Conservation (phyloP, 2,797 vertebrate genomes). For the Mormyrops attenuatus region DNA sequence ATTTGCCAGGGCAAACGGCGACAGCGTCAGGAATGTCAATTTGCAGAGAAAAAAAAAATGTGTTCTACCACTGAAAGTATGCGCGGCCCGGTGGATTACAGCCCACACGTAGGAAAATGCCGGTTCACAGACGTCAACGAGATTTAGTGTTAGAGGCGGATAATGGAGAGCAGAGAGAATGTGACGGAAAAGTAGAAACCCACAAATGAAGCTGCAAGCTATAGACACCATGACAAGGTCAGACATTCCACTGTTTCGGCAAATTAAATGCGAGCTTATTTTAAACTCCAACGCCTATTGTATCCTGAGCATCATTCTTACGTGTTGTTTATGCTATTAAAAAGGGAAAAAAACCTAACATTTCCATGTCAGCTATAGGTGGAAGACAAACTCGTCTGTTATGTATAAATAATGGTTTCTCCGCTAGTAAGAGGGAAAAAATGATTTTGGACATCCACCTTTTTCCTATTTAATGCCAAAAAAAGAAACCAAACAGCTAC, state of each 20-base stretch:
- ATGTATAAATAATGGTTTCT: slow-evolving; percentile 31
- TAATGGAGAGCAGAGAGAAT: neutral
- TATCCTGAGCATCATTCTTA: neutral
- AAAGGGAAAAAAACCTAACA: neutral
- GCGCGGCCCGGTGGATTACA: neutral
- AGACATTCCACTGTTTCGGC: neutral
- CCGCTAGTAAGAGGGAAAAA: slow-evolving; percentile 18
- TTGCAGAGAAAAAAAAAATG: neutral
- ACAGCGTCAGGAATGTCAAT: neutral
- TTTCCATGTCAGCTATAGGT: slow-evolving; percentile 13
- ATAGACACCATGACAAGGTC: neutral
- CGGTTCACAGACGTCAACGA: slow-evolving; percentile 13
- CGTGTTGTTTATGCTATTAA: neutral
- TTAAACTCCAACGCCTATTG: neutral
- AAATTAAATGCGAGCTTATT: neutral
- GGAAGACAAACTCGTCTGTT: slow-evolving; percentile 12
- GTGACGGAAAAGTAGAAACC: neutral
- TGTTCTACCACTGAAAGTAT: neutral
- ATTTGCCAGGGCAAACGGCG: neutral
- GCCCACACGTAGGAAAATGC: slow-evolving; percentile 3
- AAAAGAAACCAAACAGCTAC: neutral
- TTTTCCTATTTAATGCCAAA: slow-evolving; percentile 26
- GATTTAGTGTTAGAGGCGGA: slow-evolving; percentile 8
- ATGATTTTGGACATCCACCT: neutral
- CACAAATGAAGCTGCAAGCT: neutral